Evolutionary conservation across 2,888 invertebrate species (phyloP).

Genomic region (Drosophila robusta): DNA sequence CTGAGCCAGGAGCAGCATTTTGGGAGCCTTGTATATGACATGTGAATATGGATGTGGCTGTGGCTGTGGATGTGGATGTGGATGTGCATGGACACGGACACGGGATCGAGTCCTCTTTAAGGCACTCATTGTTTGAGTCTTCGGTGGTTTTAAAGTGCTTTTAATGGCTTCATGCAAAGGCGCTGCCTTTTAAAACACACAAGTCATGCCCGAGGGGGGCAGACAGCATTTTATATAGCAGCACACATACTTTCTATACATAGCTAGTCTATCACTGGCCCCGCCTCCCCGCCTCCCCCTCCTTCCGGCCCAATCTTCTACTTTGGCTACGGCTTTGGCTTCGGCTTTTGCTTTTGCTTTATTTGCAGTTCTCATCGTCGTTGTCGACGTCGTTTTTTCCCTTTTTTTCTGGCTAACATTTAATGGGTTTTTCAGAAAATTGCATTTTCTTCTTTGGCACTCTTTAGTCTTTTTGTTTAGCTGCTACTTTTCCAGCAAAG

Average conservation of each 20-base stretch:
- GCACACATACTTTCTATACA: constrained; percentile 35
- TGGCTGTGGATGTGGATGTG: constrained; percentile 2
- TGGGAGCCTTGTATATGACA: constrained; percentile 56
- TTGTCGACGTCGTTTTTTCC: constrained; percentile 19
- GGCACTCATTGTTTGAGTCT: constrained; percentile 45
- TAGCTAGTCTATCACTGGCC: constrained; percentile 58
- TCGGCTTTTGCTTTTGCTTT: constrained; percentile 62
- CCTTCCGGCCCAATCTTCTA: constrained; percentile 15
- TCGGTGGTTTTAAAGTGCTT: constrained; percentile 66
- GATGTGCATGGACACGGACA: constrained; percentile 6
- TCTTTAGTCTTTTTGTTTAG: constrained; percentile 79
- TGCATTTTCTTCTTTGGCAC: constrained; percentile 82
- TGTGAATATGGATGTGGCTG: constrained; percentile 39
- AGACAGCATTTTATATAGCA: constrained; percentile 28
- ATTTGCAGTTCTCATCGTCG: constrained; percentile 67
- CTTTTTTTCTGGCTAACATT: constrained; percentile 75
- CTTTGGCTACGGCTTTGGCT: constrained; percentile 50
- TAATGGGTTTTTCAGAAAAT: constrained; percentile 83
- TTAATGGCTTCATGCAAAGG: constrained; percentile 71
- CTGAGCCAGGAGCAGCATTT: constrained; percentile 37
- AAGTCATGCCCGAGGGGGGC: constrained; percentile 54
- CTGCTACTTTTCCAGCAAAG: constrained; percentile 68
- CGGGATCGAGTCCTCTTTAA: constrained; percentile 55
- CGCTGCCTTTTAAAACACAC: constrained; percentile 42
- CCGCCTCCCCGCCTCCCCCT: constrained; percentile 29